Percentiles rank a stretch among this genome's conserved stretches.
phyloP scores from a whole-genome alignment of 2,797 vertebrate species.

The Pogonophryne albipinna region DNA sequence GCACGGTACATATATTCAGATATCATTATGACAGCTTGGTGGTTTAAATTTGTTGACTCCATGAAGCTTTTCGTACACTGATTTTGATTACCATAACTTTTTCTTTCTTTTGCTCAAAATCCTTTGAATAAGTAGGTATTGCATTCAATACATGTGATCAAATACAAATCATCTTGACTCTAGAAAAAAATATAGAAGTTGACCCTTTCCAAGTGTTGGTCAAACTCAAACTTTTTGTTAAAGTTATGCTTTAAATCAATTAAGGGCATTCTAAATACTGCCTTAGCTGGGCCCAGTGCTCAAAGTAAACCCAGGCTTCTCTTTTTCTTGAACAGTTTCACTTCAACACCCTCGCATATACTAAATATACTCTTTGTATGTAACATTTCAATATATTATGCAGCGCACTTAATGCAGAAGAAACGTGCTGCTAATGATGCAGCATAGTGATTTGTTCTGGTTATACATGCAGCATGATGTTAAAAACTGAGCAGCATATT shows the following conservation, averaged over 20 bases:
- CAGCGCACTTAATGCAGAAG: not conserved
- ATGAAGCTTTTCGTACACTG: not conserved
- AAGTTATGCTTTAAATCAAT: no score
- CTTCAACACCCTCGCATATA: no score
- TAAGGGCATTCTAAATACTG: no score
- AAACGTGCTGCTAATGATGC: not conserved
- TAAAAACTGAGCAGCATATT: not conserved
- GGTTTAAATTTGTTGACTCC: not conserved
- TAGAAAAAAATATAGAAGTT: no score
- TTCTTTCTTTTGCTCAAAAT: not conserved
- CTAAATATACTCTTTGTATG: not conserved
- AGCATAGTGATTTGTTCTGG: not conserved
- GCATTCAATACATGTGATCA: not conserved
- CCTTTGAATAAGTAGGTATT: not conserved
- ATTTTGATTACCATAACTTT: not conserved
- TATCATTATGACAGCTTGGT: not conserved
- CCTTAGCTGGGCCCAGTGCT: no score
- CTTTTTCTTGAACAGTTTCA: no score
- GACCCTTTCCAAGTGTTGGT: no score
- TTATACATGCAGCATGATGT: not conserved
- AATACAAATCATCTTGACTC: not conserved
- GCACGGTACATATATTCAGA: no score
- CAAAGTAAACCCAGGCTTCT: no score
- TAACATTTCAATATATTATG: not conserved
- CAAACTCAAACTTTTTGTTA: no score